Evolutionary conservation across 2,888 invertebrate species (phyloP), one percentile per base, ranked within the genome.

Genomic region (Protodeltote pygarga): DNA sequence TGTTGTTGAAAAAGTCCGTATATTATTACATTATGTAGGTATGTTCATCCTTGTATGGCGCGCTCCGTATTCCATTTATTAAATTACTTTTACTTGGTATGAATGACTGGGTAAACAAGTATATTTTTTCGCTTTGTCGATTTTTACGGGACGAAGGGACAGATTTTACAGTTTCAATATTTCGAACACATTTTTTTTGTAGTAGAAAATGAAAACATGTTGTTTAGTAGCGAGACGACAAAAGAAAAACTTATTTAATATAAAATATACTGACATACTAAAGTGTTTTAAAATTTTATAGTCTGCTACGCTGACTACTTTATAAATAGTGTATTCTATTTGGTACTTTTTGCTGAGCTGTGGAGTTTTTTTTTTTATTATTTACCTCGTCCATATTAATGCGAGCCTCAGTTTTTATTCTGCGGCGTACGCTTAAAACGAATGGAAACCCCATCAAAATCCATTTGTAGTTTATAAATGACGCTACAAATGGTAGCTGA

Each of bases 71-170:
- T 72, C 75, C 81, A 81, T 83, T 81, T 81, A 81, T 79, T 75
- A 79, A 78, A 84, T 82, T 80, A 81, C 79, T 79, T 79, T 77
- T 66, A 71, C 77, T 75, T 71, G 63, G 67, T 64, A 41, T 42
- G 47, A 60, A 68, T 72, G 67, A 73, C 75, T 76, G 67, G 70
- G 70, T 74, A 74, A 75, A 71, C 70, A 66, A 77, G 67, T 69
- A 54, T 63, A 20, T 49, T 64, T 65, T 53, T 58, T 48, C 45
- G 48, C 48, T 64, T 65, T 64, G 55, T 61, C 52, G 51, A 52
- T 54, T 46, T 39, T 45, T 13, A 40, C 34, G 15, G 27, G 3
- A 24, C 27, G 21, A 21, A 27, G n/a, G 27, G 34, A 44, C 38
- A 34, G 34, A 51, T 34, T 46, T 47, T 47, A 53, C 45, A 52